These are phyloP conservation scores for Pemphredon lugubris DNA, from an alignment of 2,888 invertebrate genomes.

Conservation along the genomic window DNA sequence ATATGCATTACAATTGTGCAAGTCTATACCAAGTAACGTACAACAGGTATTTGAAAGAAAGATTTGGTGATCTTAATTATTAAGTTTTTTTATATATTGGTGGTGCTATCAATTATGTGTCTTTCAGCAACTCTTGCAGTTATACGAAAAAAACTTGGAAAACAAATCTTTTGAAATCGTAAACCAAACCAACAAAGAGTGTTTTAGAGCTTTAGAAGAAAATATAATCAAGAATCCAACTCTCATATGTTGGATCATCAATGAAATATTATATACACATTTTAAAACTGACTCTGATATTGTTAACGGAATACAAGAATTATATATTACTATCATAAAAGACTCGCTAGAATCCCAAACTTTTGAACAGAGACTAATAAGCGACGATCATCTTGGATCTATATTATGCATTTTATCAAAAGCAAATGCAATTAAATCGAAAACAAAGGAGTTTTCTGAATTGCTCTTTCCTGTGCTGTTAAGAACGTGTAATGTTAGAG, in stretches of 20 bases:
- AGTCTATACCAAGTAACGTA: conserved; percentile 17
- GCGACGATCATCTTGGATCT: conserved; percentile 40
- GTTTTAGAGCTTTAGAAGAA: conserved; percentile 80
- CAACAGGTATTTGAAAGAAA: conserved; percentile 51
- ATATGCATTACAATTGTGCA: conserved; percentile 40
- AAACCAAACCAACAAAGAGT: conserved; percentile 77
- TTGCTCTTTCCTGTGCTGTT: conserved; percentile 71
- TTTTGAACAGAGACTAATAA: conserved; percentile 7
- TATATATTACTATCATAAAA: conserved; percentile 67
- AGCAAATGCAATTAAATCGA: conserved; percentile 66
- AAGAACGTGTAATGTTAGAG: conserved; percentile 54
- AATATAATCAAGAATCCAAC: conserved; percentile 82
- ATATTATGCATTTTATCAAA: conserved; percentile 73
- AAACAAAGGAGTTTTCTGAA: conserved; percentile 63
- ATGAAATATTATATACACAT: conserved; percentile 67
- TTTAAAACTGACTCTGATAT: conserved; percentile 58
- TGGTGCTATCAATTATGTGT: conserved; percentile 6
- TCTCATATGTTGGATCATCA: conserved; percentile 71
- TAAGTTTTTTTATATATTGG: no score
- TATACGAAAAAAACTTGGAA: conserved; percentile 15
- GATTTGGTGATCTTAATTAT: background rate
- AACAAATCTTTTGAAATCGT: conserved; percentile 64
- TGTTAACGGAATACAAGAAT: conserved; percentile 67
- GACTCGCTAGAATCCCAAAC: conserved; percentile 50
- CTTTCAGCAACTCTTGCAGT: conserved; percentile 61